Base-by-base conservation (phyloP, 2,888 invertebrate genomes). In the Panorpa germanica region DNA sequence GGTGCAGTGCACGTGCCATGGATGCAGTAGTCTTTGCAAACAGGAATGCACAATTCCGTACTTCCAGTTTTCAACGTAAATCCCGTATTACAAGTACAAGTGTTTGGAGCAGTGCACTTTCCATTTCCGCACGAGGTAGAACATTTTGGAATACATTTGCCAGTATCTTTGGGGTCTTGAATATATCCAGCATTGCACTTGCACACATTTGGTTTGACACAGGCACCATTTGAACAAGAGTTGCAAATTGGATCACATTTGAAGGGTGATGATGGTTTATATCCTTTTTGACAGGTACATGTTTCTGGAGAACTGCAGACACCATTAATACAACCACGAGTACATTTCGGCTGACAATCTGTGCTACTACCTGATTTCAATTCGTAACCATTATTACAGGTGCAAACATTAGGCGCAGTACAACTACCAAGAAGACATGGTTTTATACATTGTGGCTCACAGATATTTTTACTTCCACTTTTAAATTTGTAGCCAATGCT, bases 341-440 rank as follows among this genome's bases (percentile, higher is more conserved):
- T 28, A 26, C 46, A 47, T 11, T 32, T 32, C 5, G 44, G 42
- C n/a, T n/a, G n/a, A n/a, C n/a, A n/a, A n/a, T n/a, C n/a, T n/a
- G n/a, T n/a, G n/a, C n/a, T n/a, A n/a, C n/a, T n/a, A 11, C 46
- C 43, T 4, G 28, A 16, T 32, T 45, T 46, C 18, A 43, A 47
- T 18, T 39, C 40, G 34, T 48, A 54, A 2, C 56, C 57, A 15
- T 43, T 39, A 4, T 46, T 42, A 29, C 55, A 56, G 3, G 49
- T 43, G 18, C 55, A 56, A 22, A 41, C 43, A 32, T 45, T 46
- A 6, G 45, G 47, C 0, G 54, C 57, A 11, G 57, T 53, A 35
- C 65, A 65, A 23, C 51, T 51, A 2, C 62, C 63, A 38, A 63
- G 61, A 9, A 54, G 5, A 29, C 48, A 49, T n/a, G 37, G 29